phyloP scores from a whole-genome alignment of 2,797 vertebrate genomes.

The Pseudopleuronectes americanus region DNA sequence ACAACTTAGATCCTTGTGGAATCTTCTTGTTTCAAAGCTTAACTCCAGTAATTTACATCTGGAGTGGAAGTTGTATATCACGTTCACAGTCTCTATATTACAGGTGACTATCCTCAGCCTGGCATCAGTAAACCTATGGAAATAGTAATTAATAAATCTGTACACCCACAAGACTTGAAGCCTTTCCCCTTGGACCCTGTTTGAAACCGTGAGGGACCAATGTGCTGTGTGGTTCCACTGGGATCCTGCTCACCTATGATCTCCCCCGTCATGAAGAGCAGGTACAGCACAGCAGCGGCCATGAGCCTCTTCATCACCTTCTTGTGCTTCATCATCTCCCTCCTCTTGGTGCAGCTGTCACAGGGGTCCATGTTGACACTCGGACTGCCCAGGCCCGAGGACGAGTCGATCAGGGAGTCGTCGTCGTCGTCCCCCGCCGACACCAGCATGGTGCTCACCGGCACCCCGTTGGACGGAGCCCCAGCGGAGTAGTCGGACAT shows the following conservation, averaged over 20 bases:
- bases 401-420: conserved; percentile 86
- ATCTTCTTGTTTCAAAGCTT: too few relatives aligned
- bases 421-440: conserved; percentile 86
- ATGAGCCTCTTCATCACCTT: conserved; percentile 88
- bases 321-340: conserved; percentile 82
- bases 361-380: conserved; percentile 84
- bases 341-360: conserved; percentile 83
- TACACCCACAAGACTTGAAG: too few relatives aligned
- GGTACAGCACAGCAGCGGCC: conserved; percentile 89
- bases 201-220: background rate
- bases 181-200: too few relatives aligned
- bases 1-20: too few relatives aligned
- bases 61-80: too few relatives aligned
- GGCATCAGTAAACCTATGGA: too few relatives aligned
- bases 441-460: conserved; percentile 83
- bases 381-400: conserved; percentile 68
- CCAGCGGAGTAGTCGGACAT: conserved; percentile 78
- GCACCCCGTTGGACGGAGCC: conserved; percentile 75
- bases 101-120: too few relatives aligned
- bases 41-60: too few relatives aligned
- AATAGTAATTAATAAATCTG: too few relatives aligned
- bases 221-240: background rate
- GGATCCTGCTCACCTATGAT: conserved; percentile 88
- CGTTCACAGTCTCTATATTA: too few relatives aligned
- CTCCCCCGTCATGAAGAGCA: conserved; percentile 94